Base-by-base conservation (phyloP, 2,888 invertebrate species). In the Pseudococcus jackbeardsleyi region DNA sequence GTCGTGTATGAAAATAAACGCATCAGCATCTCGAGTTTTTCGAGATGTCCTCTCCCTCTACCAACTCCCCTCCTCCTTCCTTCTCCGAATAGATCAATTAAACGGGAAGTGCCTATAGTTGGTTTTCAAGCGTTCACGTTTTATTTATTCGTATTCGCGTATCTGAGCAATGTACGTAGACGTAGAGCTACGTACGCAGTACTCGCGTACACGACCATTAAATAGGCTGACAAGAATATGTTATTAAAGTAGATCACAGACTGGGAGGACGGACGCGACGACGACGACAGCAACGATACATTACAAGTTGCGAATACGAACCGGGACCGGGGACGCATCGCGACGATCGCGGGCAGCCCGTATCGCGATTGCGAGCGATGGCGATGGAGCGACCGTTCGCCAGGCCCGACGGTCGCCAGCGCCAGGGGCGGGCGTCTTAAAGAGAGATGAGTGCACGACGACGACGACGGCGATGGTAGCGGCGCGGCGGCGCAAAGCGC, bases 401-500 rank as follows among this genome's bases (percentile, higher is more conserved):
- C 88, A 64, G 79, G 39, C 87, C 82, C 46, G 79, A 84, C 85
- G 88, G 88, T 64, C 88, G 11, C 68, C 84, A 77, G 46, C n/a
- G 54, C 54, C 54, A 54, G 54, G 54, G 54, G 84, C 68, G 77
- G 39, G 89, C 89, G 79, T 22, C 72, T 82, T 84, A 6, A 85
- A 64, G 86, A 46, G 19, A 39, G n/a, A 82, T 64, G 89, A 77
- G 85, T 46, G 26, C 54, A 19, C 26, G 33, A 54, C 39, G 64
- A 19, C 26, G 33, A 54, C 39, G 64, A 15, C 26, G n/a, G 12
- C 77, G 77, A 22, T 84, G 64, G 85, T 68, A 54, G 46, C 26
- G 39, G 50, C 89, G 85, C 42, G 79, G 85, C 89, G 85, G 33
- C 82, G 87, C 86, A 84, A 88, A 42, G 88, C 86, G 33, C 89